phyloP scores from a whole-genome alignment of 2,888 invertebrate genomes.

The Drosophila percnosoma region DNA sequence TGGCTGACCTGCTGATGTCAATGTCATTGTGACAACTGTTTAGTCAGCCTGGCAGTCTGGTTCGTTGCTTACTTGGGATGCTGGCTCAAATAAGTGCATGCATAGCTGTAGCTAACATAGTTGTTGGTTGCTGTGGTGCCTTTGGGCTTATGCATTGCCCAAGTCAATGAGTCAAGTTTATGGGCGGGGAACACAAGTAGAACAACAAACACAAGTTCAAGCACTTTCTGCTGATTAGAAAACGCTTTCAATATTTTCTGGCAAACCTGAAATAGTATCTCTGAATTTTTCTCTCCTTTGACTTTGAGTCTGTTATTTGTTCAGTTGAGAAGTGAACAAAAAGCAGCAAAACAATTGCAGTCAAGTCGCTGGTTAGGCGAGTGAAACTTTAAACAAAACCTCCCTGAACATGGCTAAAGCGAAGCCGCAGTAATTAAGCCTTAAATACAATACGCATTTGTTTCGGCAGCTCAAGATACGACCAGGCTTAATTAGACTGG shows the following conservation, averaged over 20 bases:
- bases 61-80: neutral
- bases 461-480: constrained; percentile 46
- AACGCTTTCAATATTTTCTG: constrained; percentile 66
- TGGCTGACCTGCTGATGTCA: constrained; percentile 57
- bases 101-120: neutral
- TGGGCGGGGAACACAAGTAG: constrained; percentile 21
- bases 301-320: constrained; percentile 1
- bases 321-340: constrained; percentile 29
- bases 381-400: constrained; percentile 64
- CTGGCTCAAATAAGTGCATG: constrained; percentile 45
- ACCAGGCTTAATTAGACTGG: constrained; percentile 65
- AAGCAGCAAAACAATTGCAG: constrained; percentile 55
- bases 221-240: constrained; percentile 75
- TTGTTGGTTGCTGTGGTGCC: constrained; percentile 30
- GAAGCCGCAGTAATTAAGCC: constrained; percentile 64
- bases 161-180: constrained; percentile 61
- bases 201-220: constrained; percentile 33
- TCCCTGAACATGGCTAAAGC: constrained; percentile 35
- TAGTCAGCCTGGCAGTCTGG: constrained; percentile 6
- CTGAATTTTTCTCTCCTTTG: neutral
- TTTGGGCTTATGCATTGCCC: constrained; percentile 51
- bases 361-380: constrained; percentile 32
- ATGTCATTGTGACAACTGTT: constrained; percentile 63
- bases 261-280: constrained; percentile 20
- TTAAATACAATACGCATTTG: constrained; percentile 69